Conservation (phyloP, 2,888 invertebrate species). For the Orchesellides sinensis region DNA sequence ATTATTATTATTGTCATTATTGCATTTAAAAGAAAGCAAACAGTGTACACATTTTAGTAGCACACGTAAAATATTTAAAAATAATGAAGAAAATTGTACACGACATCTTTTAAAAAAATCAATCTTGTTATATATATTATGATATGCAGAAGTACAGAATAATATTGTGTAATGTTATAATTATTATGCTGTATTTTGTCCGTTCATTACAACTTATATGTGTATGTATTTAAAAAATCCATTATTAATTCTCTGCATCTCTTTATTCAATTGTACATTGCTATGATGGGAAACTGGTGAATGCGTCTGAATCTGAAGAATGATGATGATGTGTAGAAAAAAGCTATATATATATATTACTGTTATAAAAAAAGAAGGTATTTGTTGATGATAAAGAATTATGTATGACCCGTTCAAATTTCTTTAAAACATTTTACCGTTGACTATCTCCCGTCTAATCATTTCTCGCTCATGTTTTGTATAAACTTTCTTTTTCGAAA, state of each 20-base stretch:
- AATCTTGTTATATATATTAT: constrained; percentile 30
- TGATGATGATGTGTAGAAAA: constrained; percentile 42
- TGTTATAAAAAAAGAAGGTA: constrained; percentile 55
- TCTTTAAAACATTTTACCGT: neutral
- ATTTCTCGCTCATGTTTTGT: neutral
- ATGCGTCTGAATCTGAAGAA: constrained; percentile 20
- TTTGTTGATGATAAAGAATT: constrained; percentile 58
- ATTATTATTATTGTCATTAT: constrained; percentile 31
- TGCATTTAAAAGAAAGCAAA: constrained; percentile 1
- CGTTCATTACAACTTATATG: constrained; percentile 30
- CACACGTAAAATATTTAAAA: constrained; percentile 34
- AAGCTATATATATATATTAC: constrained; percentile 27
- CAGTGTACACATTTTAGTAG: constrained; percentile 39
- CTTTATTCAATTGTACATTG: constrained; percentile 59
- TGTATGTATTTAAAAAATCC: constrained; percentile 15
- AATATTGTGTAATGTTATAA: constrained; percentile 8
- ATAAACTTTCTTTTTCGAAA: neutral
- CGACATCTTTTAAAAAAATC: constrained; percentile 23
- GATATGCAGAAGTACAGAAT: no score
- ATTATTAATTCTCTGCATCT: constrained; percentile 32
- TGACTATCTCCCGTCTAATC: neutral
- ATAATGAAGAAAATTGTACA: constrained; percentile 1
- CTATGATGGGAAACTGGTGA: constrained; percentile 43
- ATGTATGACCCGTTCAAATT: constrained; percentile 1
- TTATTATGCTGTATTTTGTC: constrained; percentile 35